Evolutionary conservation across 2,113 vertebrate species (phyloP), one percentile per base, ranked within the genome.

Genomic region (Nipponia nippon): DNA sequence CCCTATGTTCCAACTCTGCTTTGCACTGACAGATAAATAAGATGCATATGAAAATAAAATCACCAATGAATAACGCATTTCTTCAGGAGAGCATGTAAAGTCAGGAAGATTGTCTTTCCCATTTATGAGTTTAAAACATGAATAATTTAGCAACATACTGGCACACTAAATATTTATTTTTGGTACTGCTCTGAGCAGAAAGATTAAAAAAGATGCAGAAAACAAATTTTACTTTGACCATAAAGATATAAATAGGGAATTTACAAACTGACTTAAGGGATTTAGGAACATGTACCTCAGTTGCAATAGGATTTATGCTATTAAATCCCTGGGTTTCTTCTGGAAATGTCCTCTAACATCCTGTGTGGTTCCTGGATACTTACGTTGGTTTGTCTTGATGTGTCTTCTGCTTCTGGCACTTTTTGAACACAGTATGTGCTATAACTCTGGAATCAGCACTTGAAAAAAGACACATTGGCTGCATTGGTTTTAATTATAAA

Each of bases 141-240:
- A 98, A 97, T 98, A 97, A 98, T 96, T 96, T 97, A 98, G 40
- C 75, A 93, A 87, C 91, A 88, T 91, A 95, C 94, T 95, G 93
- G 87, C 92, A 87, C 61, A 78, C 92, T 98, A 97, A 83, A 73
- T 97, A 91, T 96, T 98, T 98, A 97, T 97, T 95, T 97, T 87
- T 93, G 94, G 96, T 93, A 66, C 71, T 86, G 71, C 79, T 97
- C 82, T 78, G 52, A 92, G 92, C 63, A 96, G 91, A 87, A 95
- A 94, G 71, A 93, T 81, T 59, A 69, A 46, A 87, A 95, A 89
- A 88, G 36, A 29, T 17, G 56, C 82, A 66, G 77, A 95, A 96
- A 96, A 85, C 65, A 95, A 97, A 93, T 69, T 89, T 91, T 92
- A 76, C 66, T 80, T 96, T 96, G 79, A 88, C 92, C 62, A 65